Base-by-base conservation (phyloP, 2,888 invertebrate genomes). In the Amiota mariae region DNA sequence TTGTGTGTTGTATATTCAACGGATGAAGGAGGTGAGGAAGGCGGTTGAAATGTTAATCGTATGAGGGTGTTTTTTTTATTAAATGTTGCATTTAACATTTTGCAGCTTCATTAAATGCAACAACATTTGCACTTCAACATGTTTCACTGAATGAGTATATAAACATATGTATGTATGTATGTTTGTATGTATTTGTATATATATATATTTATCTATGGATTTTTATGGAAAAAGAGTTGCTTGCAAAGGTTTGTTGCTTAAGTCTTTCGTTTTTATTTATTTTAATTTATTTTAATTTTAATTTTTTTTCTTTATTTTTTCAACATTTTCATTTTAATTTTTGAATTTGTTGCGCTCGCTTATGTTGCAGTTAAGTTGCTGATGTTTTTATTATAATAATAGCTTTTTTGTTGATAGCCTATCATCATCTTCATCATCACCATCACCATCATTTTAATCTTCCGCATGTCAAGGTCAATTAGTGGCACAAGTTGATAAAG, bases 391-490 rank as follows among this genome's bases (percentile, higher is more conserved):
- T 36, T 36, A 36, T 36, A 36, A 36, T 36, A 36, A 36, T 36
- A 49, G 47, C 66, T 18, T 66, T 13, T 18, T 15, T 11, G 59
- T 59, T 59, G 59, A 59, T 59, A 59, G 59, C 18, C 59, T 18
- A 59, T 15, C 59, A 59, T 49, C 11, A 49, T 48, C 12, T 36
- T 6, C 36, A 36, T 36, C 36, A 59, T 15, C 59, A 59, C 20
- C 11, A 49, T 48, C 20, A 36, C 36, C 36, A 36, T 36, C 36
- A 36, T 6, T 0, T 15, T 49, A 15, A 83, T 83, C 85, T 83
- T 83, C 83, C 85, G 85, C 83, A 80, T 85, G 85, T 83, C 83
- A 83, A 85, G 83, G 83, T 83, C 83, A 83, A 83, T 83, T 83
- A 83, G 83, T 72, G 70, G 36, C 36, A 36, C 8, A 36, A 36